A percentile compares a stretch with the other conserved stretches of the same genome.
These are phyloP conservation scores for Drosophila pruinosa DNA, from an alignment of 1,140 invertebrate genomes.

Conservation along the genomic window DNA sequence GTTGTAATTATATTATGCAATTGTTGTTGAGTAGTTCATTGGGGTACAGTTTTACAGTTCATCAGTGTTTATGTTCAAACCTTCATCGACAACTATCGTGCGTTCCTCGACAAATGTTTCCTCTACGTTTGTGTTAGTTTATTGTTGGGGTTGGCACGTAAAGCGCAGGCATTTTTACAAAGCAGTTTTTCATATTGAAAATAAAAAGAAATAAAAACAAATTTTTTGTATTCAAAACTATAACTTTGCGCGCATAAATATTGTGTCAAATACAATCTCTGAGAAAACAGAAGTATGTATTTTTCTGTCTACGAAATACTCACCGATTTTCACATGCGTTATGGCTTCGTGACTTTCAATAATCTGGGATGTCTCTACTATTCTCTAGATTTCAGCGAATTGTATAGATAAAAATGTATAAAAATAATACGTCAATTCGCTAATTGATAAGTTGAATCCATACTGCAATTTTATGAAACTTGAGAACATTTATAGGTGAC, in stretches of 20 bases:
- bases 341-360: constrained; percentile 81
- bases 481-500: not conserved
- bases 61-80: constrained; percentile 82
- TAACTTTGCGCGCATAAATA: constrained; percentile 16
- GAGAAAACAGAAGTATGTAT: not conserved
- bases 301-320: constrained; percentile 32
- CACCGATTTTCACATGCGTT: constrained; percentile 82
- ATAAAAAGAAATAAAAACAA: constrained; percentile 52
- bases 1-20: constrained; percentile 50
- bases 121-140: constrained; percentile 65
- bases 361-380: constrained; percentile 80
- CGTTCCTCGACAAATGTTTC: constrained; percentile 82
- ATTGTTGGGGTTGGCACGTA: constrained; percentile 55
- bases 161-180: constrained; percentile 63
- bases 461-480: not conserved
- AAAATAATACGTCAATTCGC: constrained; percentile 46
- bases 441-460: not conserved
- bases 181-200: constrained; percentile 57
- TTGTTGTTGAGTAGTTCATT: constrained; percentile 72
- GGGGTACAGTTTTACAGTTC: constrained; percentile 74
- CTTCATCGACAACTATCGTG: constrained; percentile 81
- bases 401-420: constrained; percentile 54
- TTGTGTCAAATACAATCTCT: not conserved
- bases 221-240: constrained; percentile 44
- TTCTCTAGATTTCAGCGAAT: constrained; percentile 72